Conservation (phyloP, 2,113 vertebrate species). For the Rhinichthys klamathensis region DNA sequence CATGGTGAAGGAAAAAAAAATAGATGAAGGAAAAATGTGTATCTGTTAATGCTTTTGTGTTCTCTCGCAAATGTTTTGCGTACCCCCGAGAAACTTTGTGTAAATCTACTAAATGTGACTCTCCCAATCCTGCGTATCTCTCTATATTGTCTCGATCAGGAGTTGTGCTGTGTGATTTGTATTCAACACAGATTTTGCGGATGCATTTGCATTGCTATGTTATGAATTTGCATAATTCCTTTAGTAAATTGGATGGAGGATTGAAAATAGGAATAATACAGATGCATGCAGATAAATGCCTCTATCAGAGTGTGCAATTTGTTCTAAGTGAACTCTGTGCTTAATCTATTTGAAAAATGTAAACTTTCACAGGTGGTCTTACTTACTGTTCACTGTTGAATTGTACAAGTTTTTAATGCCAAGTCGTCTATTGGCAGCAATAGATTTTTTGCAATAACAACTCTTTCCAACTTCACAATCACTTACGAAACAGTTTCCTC, state of each 20-base stretch:
- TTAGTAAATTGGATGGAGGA: background rate
- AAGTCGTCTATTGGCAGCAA: background rate
- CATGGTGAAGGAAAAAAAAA: too few species aligned
- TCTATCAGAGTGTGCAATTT: background rate
- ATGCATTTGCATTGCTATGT: background rate
- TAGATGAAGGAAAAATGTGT: too few species aligned
- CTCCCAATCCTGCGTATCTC: background rate
- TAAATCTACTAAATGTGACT: too few species aligned
- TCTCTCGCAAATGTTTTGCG: too few species aligned
- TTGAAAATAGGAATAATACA: background rate
- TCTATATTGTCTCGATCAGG: background rate
- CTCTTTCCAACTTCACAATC: background rate
- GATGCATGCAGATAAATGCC: background rate
- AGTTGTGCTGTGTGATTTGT: background rate
- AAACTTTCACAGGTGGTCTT: conserved; percentile 20
- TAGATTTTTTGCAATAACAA: background rate
- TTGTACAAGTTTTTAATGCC: conserved; percentile 17
- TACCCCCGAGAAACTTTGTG: too few species aligned
- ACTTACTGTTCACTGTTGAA: conserved; percentile 32
- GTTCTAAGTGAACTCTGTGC: background rate
- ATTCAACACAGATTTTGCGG: background rate
- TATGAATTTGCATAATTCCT: background rate
- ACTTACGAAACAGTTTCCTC: conserved; percentile 12
- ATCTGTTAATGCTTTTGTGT: too few species aligned
- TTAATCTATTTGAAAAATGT: conserved; percentile 35